phyloP scores from a whole-genome alignment of 1,140 invertebrate genomes.

The Drosophila ercepeae region DNA sequence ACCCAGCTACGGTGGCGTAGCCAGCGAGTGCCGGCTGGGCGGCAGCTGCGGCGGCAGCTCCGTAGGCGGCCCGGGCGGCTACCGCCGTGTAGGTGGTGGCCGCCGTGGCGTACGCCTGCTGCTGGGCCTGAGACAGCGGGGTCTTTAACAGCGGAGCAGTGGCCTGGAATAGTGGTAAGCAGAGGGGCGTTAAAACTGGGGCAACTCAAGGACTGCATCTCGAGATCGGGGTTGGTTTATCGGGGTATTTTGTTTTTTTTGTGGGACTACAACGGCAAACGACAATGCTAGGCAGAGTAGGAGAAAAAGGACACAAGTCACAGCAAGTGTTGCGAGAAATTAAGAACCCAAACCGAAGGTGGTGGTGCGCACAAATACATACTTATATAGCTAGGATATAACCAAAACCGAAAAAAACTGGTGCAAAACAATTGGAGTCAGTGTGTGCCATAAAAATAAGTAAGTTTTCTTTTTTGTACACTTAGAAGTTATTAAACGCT shows the following conservation, averaged over 20 bases:
- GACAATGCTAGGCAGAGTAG: constrained; percentile 52
- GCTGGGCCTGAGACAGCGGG: constrained; percentile 87
- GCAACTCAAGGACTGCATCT: constrained; percentile 36
- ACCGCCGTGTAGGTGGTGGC: constrained; percentile 92
- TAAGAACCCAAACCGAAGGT: constrained; percentile 53
- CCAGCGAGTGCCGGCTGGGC: constrained; percentile 89
- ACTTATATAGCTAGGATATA: constrained; percentile 10
- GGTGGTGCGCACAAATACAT: constrained; percentile 18
- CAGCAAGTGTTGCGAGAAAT: constrained; percentile 49
- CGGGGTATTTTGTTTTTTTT: constrained; percentile 4
- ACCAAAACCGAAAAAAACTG: constrained; percentile 29
- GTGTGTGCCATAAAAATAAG: constrained; percentile 18
- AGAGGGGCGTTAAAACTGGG: constrained; percentile 83
- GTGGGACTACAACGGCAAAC: constrained; percentile 53
- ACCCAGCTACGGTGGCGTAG: constrained; percentile 85
- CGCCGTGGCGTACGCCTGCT: constrained; percentile 88
- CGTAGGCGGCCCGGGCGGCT: constrained; percentile 91
- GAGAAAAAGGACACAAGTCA: constrained; percentile 14
- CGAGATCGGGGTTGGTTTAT: constrained; percentile 15
- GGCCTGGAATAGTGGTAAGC: constrained; percentile 85
- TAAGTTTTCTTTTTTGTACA: constrained; percentile 32
- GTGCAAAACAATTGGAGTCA: constrained; percentile 40
- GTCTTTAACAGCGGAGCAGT: constrained; percentile 89
- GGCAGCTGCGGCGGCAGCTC: constrained; percentile 92
- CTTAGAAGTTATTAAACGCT: constrained; percentile 13